Base-by-base conservation (phyloP, 2,888 invertebrate genomes). In the Drosophila aldrichi region DNA sequence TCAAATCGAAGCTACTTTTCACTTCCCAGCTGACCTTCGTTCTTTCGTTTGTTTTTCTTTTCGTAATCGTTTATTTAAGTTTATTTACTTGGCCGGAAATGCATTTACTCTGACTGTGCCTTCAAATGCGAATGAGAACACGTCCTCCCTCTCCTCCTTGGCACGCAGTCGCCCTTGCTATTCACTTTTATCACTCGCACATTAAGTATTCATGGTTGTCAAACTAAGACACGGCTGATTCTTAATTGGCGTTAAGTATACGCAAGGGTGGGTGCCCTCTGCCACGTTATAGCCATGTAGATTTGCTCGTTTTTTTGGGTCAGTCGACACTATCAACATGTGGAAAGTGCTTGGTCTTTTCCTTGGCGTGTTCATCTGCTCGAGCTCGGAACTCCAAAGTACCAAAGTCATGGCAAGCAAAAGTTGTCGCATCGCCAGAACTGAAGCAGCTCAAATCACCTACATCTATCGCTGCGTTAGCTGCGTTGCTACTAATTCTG, bases 21-120 rank as follows among this genome's bases (percentile, higher is more conserved):
- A 18, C 29, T 12, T 18, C 49, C 20, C 49, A 12, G 32, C 5
- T 29, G 85, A 70, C 88, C 88, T 81, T 83, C 70, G 66, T 29
- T 71, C 70, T 79, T 68, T 60, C 70, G 32, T 34, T 38, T 52
- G 52, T 25, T 36, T 64, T 25, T 20, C 20, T 20, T 20, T 34
- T 20, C 70, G 69, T 62, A 63, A 64, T 61, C 68, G 52, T 66
- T 74, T 68, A 67, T 73, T 70, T 70, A 81, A 87, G 82, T 89
- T 77, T 89, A 88, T 82, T 89, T 88, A 79, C 88, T 87, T 89
- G 79, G 81, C 67, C 70, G 65, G 67, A 55, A 65, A 70, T 49
- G 25, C 52, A 71, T 55, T 25, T 67, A 58, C 77, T 81, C 69
- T 76, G 69, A 58, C 79, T 76, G 55, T 66, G 78, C 55, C 68